A percentile compares a stretch with the other conserved stretches of the same genome.
These are phyloP conservation scores for Coptodon rendalli DNA, from an alignment of 2,113 vertebrate genomes.

Conservation along the genomic window DNA sequence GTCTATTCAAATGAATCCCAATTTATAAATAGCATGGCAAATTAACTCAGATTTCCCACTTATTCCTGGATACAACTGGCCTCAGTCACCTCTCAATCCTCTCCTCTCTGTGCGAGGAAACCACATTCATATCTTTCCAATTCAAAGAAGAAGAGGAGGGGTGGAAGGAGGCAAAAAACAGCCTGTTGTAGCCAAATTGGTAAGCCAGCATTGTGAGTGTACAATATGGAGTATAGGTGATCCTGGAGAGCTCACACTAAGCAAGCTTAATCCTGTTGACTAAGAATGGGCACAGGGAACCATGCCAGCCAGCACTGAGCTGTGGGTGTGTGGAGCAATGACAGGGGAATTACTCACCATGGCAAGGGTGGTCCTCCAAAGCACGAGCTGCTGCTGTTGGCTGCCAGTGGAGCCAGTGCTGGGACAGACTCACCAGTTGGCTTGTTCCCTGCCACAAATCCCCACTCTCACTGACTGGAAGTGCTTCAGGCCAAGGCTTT, in stretches of 20 bases:
- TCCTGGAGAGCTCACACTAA: constrained; percentile 52
- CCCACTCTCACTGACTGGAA: constrained; percentile 23
- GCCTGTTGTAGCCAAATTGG: constrained; percentile 61
- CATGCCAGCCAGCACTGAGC: constrained; percentile 65
- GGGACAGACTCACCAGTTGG: constrained; percentile 40
- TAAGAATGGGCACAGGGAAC: constrained; percentile 72
- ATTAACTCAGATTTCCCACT: constrained; percentile 59
- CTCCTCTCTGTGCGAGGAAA: constrained; percentile 21
- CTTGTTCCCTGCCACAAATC: constrained; percentile 33
- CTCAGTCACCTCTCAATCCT: constrained; percentile 46
- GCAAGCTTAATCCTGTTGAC: constrained; percentile 66
- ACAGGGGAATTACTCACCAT: constrained; percentile 65
- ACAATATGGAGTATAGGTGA: constrained; percentile 64
- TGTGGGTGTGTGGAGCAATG: constrained; percentile 52
- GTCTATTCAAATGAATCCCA: constrained; percentile 15
- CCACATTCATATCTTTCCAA: constrained; percentile 24
- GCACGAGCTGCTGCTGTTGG: constrained; percentile 21
- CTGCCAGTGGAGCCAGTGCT: constrained; percentile 47
- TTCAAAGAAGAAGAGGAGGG: constrained; percentile 11
- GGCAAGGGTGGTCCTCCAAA: constrained; percentile 55
- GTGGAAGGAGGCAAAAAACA: constrained; percentile 5
- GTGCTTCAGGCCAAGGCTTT: constrained; percentile 11
- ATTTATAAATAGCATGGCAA: constrained; percentile 47
- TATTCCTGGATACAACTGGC: constrained; percentile 27
- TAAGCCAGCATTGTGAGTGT: constrained; percentile 64